A percentile compares a stretch with the other conserved stretches of the same genome.
Conservation (phyloP, 2,888 invertebrate genomes). For the Lasioglossum lativentre region DNA sequence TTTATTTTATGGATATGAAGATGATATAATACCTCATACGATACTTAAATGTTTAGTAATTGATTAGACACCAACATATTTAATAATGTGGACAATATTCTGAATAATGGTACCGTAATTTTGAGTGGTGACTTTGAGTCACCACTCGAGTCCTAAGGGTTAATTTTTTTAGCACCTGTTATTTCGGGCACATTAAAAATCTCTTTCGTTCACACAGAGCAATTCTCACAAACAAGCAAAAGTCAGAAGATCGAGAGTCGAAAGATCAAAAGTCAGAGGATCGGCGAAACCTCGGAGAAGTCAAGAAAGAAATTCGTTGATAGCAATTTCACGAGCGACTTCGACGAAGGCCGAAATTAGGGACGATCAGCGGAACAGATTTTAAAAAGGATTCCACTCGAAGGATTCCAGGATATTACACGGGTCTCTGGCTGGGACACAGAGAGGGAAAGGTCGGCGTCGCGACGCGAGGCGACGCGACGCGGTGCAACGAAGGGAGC, state of each 20-base stretch:
- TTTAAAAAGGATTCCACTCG: constrained; percentile 1
- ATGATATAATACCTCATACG: too few species aligned
- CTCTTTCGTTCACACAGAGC: too few species aligned
- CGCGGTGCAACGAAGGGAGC: constrained; percentile 16
- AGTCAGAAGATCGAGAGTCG: neutral
- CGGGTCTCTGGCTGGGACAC: constrained; percentile 16
- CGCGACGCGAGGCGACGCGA: constrained; percentile 5
- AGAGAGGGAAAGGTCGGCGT: constrained; percentile 9
- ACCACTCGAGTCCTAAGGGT: too few species aligned
- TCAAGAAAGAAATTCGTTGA: neutral
- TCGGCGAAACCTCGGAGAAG: neutral
- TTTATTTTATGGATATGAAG: too few species aligned
- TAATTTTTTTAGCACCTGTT: too few species aligned
- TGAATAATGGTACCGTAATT: too few species aligned
- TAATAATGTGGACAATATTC: too few species aligned
- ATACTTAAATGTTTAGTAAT: too few species aligned
- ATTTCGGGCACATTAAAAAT: too few species aligned
- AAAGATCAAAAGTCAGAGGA: neutral
- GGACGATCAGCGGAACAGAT: constrained; percentile 2
- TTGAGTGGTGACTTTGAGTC: too few species aligned
- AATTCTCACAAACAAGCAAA: neutral
- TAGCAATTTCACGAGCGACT: neutral
- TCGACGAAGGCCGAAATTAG: constrained; percentile 30
- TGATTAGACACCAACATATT: too few species aligned
- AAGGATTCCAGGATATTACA: constrained; percentile 23